Evolutionary conservation across 2,888 invertebrate species (phyloP).

Genomic region (Chamaedrilus cognettii): DNA sequence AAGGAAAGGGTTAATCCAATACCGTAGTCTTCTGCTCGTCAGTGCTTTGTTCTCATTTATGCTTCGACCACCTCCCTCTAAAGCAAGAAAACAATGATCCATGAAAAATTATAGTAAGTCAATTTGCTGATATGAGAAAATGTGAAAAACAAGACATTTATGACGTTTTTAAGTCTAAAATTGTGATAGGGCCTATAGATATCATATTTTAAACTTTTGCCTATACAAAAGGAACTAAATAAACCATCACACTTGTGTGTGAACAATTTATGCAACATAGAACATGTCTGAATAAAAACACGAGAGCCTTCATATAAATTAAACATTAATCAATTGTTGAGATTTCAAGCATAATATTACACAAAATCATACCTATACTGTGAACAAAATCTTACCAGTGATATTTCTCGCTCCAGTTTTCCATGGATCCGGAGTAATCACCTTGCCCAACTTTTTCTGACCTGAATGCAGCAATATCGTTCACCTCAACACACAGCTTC

Average conservation of each 20-base stretch:
- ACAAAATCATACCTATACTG: neutral
- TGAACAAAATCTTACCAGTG: slow-evolving; percentile 47
- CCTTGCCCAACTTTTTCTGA: slow-evolving; percentile 81
- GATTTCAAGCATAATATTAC: neutral
- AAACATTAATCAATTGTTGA: neutral
- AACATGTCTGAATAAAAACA: too few relatives aligned
- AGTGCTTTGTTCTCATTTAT: slow-evolving; percentile 96
- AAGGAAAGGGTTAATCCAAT: neutral
- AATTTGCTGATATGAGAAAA: neutral
- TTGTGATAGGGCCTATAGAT: too few relatives aligned
- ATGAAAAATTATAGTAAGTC: slow-evolving; percentile 10
- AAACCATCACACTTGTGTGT: too few relatives aligned
- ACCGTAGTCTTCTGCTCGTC: slow-evolving; percentile 73
- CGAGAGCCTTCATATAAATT: too few relatives aligned
- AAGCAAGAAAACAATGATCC: slow-evolving; percentile 26
- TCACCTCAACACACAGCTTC: too few relatives aligned
- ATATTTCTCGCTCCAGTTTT: slow-evolving; percentile 90
- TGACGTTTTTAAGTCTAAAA: too few relatives aligned
- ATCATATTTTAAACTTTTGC: too few relatives aligned
- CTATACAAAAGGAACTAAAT: too few relatives aligned
- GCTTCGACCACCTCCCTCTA: slow-evolving; percentile 83
- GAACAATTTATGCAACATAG: too few relatives aligned
- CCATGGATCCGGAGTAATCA: slow-evolving; percentile 97
- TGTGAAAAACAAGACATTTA: neutral
- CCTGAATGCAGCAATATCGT: slow-evolving; percentile 44